A percentile compares a stretch with the other conserved stretches of the same genome.
Conservation (phyloP, 1,140 invertebrate species). For the Brachionus manjavacas region DNA sequence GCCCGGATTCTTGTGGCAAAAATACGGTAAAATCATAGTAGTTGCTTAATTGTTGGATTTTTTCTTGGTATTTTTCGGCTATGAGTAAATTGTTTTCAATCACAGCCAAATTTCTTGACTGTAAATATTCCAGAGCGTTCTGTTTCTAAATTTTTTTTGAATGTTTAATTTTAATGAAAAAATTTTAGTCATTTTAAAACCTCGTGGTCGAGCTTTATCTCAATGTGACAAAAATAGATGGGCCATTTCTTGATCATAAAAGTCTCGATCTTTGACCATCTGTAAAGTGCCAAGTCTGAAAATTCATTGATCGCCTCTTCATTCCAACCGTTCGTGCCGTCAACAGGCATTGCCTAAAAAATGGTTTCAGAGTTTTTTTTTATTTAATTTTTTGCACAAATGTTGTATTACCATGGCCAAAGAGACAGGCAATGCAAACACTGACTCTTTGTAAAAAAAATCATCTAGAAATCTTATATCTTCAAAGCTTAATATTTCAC, state of each 20-base stretch:
- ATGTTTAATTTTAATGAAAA: neutral
- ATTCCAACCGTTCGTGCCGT: neutral
- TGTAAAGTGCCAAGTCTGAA: neutral
- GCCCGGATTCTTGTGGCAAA: neutral
- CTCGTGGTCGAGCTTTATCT: neutral
- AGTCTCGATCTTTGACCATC: neutral
- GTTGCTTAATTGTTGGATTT: neutral
- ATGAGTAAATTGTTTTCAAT: neutral
- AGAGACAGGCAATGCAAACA: neutral
- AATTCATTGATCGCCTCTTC: neutral
- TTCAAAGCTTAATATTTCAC: neutral
- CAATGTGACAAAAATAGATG: neutral
- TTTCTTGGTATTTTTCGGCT: neutral
- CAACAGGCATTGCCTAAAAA: neutral
- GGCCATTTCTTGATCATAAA: neutral
- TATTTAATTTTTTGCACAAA: neutral
- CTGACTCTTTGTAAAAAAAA: neutral
- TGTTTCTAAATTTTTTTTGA: neutral
- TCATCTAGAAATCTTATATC: neutral
- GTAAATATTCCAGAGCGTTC: constrained; percentile 6
- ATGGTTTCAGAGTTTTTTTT: neutral
- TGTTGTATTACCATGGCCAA: neutral
- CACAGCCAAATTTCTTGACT: neutral
- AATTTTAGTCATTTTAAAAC: neutral
- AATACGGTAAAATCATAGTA: neutral